Conservation (phyloP, 2,113 vertebrate species). For the Sciurus niger region DNA sequence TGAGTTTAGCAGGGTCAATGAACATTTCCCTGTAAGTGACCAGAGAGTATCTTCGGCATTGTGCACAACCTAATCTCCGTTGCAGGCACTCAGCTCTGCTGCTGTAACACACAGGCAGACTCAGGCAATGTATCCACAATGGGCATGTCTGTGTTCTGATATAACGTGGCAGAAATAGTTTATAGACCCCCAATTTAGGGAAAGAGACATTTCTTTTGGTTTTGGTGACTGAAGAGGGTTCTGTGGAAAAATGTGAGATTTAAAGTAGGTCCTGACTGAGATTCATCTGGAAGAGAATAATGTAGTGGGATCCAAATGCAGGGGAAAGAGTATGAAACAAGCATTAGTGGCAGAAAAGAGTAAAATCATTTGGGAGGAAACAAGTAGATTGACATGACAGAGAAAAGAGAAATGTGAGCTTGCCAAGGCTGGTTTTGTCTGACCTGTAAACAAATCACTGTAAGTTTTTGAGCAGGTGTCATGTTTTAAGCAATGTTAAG, state of each 20-base stretch:
- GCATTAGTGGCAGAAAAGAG: background rate
- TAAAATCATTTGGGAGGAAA: background rate
- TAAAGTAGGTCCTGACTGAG: constrained; percentile 11
- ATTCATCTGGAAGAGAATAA: background rate
- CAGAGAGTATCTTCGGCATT: background rate
- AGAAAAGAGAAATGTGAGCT: background rate
- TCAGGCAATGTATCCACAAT: accelerated
- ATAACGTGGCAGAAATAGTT: background rate
- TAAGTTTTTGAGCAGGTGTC: background rate
- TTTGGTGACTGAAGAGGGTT: background rate
- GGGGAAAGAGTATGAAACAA: background rate
- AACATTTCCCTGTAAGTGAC: background rate
- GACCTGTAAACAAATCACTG: background rate
- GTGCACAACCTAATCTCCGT: background rate
- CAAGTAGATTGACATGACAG: accelerated
- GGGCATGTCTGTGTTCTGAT: background rate
- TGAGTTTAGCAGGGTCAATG: background rate
- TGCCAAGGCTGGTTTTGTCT: background rate
- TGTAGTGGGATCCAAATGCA: background rate
- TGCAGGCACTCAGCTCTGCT: background rate
- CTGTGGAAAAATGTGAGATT: background rate
- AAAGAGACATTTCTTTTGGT: background rate
- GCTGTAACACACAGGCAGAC: background rate
- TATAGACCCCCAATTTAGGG: background rate
- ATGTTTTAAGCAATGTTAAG: background rate